These are phyloP conservation scores for Empis stercorea DNA, from an alignment of 2,888 invertebrate species.

Conservation along the genomic window DNA sequence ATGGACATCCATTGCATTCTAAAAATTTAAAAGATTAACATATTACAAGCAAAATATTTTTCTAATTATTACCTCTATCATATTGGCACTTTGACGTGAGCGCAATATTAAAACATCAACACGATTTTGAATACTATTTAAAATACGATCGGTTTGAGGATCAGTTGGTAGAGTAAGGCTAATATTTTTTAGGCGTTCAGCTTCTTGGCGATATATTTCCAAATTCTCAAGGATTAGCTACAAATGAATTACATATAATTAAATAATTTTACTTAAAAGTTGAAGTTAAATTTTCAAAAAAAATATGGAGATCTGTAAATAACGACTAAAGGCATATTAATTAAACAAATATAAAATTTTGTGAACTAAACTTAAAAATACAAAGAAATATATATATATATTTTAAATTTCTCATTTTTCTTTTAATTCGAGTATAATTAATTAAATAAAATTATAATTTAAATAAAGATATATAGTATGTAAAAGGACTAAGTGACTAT, in stretches of 20 bases:
- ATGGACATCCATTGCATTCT: slow-evolving; percentile 42
- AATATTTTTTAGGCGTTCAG: slow-evolving; percentile 48
- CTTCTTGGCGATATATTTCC: slow-evolving; percentile 53
- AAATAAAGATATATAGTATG: no score
- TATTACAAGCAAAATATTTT: neutral
- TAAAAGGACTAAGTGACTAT: no score
- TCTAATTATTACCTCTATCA: slow-evolving; percentile 33
- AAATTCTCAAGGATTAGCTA: slow-evolving; percentile 60
- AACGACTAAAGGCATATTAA: no score
- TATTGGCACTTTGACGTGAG: slow-evolving; percentile 51
- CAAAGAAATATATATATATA: no score
- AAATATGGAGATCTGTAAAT: no score
- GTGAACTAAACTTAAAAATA: no score
- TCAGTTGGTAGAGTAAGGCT: slow-evolving; percentile 51
- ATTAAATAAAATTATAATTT: no score
- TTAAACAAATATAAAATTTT: no score
- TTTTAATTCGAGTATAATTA: no score
- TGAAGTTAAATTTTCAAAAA: no score
- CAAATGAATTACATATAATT: slow-evolving; percentile 15
- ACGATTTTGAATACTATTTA: slow-evolving; percentile 44
- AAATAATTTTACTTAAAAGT: neutral
- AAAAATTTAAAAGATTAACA: slow-evolving; percentile 14
- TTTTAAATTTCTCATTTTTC: no score
- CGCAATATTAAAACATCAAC: slow-evolving; percentile 53
- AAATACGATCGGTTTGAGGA: slow-evolving; percentile 39